Conservation (phyloP, 2,113 vertebrate genomes). For the Oenanthe melanoleuca region DNA sequence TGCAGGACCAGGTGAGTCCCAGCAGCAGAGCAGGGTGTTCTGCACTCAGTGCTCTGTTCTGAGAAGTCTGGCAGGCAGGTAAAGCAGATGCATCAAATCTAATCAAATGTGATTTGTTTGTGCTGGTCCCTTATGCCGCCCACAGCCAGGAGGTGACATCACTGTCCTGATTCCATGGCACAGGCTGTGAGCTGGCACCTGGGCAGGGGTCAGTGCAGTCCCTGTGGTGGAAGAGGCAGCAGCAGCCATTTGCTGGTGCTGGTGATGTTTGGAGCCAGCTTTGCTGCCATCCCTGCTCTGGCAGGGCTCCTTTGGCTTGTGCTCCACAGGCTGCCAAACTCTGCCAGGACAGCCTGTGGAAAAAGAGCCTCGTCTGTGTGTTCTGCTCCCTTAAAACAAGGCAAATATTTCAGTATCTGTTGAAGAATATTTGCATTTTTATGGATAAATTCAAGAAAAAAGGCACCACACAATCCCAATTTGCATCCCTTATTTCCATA, state of each 20-base stretch:
- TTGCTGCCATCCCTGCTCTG: background rate
- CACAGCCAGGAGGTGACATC: background rate
- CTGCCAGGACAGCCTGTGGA: constrained; percentile 10
- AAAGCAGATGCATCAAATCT: background rate
- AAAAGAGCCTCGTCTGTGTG: background rate
- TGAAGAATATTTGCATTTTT: constrained; percentile 67
- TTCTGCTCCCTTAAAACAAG: constrained; percentile 37
- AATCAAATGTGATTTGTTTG: background rate
- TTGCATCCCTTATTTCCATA: constrained; percentile 72
- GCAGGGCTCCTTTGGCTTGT: background rate
- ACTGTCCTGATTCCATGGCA: background rate
- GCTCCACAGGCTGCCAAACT: background rate
- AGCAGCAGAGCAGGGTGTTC: background rate
- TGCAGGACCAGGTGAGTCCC: background rate
- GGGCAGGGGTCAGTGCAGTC: rapidly evolving
- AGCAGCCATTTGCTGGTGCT: background rate
- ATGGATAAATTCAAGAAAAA: constrained; percentile 71
- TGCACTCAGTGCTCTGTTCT: background rate
- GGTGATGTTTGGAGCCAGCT: background rate
- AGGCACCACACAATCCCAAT: constrained; percentile 61
- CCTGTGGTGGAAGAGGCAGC: background rate
- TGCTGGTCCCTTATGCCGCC: background rate
- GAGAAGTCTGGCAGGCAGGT: background rate
- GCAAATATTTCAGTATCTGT: constrained; percentile 54
- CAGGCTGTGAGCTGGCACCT: background rate